A percentile compares a stretch with the other conserved stretches of the same genome.
Conservation (phyloP, 2,113 vertebrate species). For the Macrotus californicus region DNA sequence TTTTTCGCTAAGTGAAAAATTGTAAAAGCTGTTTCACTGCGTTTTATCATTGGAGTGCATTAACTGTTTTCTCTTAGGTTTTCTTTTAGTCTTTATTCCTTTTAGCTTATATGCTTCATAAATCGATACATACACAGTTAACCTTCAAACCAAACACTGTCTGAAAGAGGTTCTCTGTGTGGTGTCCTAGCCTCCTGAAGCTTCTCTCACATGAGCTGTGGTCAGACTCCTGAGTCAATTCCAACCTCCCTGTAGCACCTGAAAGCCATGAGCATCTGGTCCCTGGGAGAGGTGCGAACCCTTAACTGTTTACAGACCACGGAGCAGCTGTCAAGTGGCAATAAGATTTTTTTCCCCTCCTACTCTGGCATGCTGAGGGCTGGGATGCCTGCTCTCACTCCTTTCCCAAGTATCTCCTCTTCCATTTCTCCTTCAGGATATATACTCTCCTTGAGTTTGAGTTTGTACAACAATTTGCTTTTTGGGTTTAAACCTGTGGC, state of each 20-base stretch:
- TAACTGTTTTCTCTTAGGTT: not conserved
- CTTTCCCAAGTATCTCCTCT: not conserved
- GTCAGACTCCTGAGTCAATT: not conserved
- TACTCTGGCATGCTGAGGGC: not conserved
- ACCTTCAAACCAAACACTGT: not conserved
- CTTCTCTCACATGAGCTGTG: not conserved
- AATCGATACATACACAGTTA: not conserved
- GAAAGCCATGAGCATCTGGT: not conserved
- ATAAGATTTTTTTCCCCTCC: not conserved
- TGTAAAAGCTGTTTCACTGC: not conserved
- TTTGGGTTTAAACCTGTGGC: not conserved
- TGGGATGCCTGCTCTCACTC: not conserved
- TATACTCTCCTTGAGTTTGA: not conserved
- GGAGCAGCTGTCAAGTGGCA: conserved; percentile 42
- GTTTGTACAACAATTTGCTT: not conserved
- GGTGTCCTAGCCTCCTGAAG: not conserved
- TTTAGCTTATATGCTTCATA: not conserved
- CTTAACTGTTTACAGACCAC: conserved; percentile 53
- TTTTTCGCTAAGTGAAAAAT: not conserved
- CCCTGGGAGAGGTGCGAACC: conserved; percentile 41
- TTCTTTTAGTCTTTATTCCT: not conserved
- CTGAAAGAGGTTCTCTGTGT: not conserved
- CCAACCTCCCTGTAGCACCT: not conserved
- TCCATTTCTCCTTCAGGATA: not conserved
- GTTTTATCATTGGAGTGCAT: not conserved